A percentile compares a stretch with the other conserved stretches of the same genome.
These are phyloP conservation scores for Bubo blakistoni DNA, from an alignment of 2,113 vertebrate genomes.

Conservation along the genomic window DNA sequence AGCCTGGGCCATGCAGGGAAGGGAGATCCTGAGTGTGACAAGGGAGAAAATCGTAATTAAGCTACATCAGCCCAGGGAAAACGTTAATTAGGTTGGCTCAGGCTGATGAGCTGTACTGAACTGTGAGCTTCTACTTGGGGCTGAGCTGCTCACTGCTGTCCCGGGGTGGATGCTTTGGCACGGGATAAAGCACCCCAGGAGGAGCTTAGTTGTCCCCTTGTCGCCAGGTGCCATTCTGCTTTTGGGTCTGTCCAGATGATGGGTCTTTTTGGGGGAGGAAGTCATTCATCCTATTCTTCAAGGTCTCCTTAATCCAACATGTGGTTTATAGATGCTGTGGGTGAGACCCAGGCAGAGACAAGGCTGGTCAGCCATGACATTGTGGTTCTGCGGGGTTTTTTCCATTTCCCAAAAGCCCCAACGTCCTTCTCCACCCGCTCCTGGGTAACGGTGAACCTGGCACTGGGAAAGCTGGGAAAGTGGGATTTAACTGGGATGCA, in stretches of 20 bases:
- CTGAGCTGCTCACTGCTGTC: background rate
- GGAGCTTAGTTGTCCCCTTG: background rate
- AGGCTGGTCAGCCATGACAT: fast-evolving
- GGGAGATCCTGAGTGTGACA: background rate
- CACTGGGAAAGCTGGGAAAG: background rate
- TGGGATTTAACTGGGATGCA: background rate
- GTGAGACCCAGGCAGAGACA: background rate
- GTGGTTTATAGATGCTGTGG: background rate
- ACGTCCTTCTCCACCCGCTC: background rate
- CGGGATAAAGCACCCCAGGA: background rate
- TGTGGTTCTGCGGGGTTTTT: fast-evolving
- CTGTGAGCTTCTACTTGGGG: background rate
- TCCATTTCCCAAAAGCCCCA: background rate
- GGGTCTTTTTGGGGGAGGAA: background rate
- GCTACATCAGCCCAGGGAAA: background rate
- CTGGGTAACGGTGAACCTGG: fast-evolving
- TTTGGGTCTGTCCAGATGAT: background rate
- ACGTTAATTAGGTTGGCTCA: background rate
- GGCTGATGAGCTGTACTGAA: background rate
- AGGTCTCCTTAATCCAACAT: background rate
- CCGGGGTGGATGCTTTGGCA: background rate
- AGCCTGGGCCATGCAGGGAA: background rate
- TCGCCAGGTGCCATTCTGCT: background rate
- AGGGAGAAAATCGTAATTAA: background rate
- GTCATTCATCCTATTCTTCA: background rate